Evolutionary conservation across 2,797 vertebrate genomes (phyloP).

Genomic region (Psittacula derbiana): DNA sequence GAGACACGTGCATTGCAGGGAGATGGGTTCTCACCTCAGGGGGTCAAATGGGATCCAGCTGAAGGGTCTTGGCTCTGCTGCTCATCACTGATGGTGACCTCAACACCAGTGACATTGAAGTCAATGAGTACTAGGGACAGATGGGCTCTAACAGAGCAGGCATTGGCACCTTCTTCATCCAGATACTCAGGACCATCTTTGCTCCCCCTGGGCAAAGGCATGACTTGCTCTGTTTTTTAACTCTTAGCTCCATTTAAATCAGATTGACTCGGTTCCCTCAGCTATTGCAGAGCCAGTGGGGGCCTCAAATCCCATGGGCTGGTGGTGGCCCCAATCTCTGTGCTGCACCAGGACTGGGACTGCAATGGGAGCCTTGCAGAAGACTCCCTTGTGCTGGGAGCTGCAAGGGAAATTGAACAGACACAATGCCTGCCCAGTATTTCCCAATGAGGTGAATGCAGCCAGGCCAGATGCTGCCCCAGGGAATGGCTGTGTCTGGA

Average conservation of each 20-base stretch:
- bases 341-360: background rate
- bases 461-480: conserved; percentile 2
- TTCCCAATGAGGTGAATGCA: conserved; percentile 3
- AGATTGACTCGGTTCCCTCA: background rate
- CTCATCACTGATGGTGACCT: background rate
- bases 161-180: background rate
- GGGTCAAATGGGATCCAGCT: background rate
- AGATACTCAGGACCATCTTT: background rate
- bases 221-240: background rate
- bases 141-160: background rate
- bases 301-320: rapidly evolving
- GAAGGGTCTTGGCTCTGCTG: background rate
- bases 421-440: conserved; percentile 2
- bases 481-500: conserved; percentile 15
- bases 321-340: rapidly evolving
- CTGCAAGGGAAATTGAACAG: background rate
- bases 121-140: background rate
- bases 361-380: rapidly evolving
- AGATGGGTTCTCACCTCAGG: background rate
- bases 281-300: background rate
- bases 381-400: rapidly evolving
- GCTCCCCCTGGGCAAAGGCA: background rate
- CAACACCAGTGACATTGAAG: background rate
- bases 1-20: rapidly evolving
- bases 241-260: background rate